Conservation (phyloP, 1,140 invertebrate genomes). For the Drosophila bocki region DNA sequence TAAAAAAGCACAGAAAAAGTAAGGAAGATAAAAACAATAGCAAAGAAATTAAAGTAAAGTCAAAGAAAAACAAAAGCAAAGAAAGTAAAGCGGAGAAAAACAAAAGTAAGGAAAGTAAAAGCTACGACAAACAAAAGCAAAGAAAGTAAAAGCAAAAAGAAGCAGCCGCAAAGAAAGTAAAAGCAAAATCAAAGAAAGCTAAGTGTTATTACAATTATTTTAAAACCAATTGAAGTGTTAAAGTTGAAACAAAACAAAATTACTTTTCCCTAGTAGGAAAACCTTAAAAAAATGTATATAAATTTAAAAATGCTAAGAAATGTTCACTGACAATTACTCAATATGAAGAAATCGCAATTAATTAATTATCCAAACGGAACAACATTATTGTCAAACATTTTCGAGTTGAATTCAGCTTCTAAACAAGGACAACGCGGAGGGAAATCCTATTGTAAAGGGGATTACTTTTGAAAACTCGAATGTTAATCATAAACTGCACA, state of each 20-base stretch:
- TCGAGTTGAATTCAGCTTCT: slow-evolving; percentile 4
- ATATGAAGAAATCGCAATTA: no score
- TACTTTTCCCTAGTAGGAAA: background rate
- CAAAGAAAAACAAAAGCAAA: background rate
- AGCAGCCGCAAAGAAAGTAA: no score
- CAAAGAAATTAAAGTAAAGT: no score
- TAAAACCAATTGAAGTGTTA: background rate
- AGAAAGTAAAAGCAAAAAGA: background rate
- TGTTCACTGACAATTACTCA: background rate
- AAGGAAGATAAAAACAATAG: no score
- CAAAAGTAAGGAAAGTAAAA: no score
- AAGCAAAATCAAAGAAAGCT: background rate
- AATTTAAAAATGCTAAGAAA: background rate
- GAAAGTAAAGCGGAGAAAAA: background rate
- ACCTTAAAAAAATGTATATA: background rate
- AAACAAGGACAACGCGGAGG: background rate
- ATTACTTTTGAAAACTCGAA: slow-evolving; percentile 25
- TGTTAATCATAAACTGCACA: slow-evolving; percentile 16
- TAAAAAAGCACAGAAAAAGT: background rate
- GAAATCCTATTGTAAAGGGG: background rate
- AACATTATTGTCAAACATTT: slow-evolving; percentile 27
- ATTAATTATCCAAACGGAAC: background rate
- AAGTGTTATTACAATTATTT: background rate
- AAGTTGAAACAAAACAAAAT: background rate
- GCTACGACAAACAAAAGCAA: no score